Percentiles rank a stretch among this genome's conserved stretches.
Conservation (phyloP, 2,797 vertebrate species). For the Erethizon dorsatum region DNA sequence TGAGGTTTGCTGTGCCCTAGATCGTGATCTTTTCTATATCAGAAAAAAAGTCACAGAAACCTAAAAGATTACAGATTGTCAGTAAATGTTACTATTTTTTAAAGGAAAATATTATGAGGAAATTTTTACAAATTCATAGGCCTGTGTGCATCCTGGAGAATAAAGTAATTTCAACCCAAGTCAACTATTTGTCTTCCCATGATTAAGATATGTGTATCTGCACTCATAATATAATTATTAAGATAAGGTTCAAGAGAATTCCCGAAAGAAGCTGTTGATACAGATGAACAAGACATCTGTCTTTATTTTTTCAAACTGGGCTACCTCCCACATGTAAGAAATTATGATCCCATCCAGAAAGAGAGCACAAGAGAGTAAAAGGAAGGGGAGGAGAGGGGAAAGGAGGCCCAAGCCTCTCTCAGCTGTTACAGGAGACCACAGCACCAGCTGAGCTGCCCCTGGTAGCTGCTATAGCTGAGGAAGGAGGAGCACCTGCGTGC, state of each 20-base stretch:
- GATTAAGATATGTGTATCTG: background rate
- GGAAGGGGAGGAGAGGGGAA: no score
- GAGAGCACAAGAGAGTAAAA: no score
- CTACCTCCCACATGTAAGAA: conserved; percentile 27
- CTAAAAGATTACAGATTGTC: background rate
- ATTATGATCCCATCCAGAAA: background rate
- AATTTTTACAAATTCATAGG: background rate
- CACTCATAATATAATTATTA: background rate
- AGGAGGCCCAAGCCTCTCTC: no score
- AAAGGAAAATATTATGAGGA: background rate
- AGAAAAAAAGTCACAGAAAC: conserved; percentile 53
- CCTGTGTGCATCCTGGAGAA: background rate
- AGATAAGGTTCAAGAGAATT: background rate
- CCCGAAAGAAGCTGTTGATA: background rate
- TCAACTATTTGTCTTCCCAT: background rate
- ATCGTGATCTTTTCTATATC: background rate
- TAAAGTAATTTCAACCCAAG: background rate
- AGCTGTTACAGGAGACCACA: background rate
- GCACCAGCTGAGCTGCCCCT: background rate
- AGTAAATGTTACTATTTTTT: background rate
- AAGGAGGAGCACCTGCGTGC: background rate
- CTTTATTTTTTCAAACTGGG: background rate
- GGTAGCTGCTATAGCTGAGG: background rate
- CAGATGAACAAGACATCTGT: background rate
- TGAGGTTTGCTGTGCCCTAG: background rate